Evolutionary conservation across 2,888 invertebrate species (phyloP).

Genomic region (Phorcus lineatus): DNA sequence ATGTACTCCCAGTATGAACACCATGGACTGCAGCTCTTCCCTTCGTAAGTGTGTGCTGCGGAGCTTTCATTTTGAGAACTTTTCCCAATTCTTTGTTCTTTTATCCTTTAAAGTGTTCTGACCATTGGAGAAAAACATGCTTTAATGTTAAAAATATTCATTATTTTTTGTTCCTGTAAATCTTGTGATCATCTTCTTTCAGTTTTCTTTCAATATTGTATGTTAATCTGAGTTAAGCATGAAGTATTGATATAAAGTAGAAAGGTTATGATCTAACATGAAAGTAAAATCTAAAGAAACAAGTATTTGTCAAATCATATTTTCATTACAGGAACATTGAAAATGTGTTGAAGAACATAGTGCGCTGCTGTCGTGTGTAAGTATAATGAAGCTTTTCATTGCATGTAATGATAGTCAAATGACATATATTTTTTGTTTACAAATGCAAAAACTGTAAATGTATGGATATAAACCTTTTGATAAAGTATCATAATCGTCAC

Average conservation of each 20-base stretch:
- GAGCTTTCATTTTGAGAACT: too few species aligned
- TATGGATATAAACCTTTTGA: too few species aligned
- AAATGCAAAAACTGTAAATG: too few species aligned
- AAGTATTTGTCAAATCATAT: not conserved
- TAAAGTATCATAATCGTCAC: too few species aligned
- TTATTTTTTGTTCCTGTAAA: too few species aligned
- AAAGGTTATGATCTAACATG: too few species aligned
- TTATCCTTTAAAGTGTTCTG: not conserved
- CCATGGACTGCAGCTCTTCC: constrained; percentile 67
- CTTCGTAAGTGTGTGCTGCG: constrained; percentile 57
- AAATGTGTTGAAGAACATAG: constrained; percentile 69
- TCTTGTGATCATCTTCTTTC: not conserved
- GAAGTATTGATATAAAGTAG: too few species aligned
- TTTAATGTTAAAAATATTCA: not conserved
- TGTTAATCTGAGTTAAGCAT: not conserved
- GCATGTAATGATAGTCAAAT: too few species aligned
- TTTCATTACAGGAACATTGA: constrained; percentile 74
- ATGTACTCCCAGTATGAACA: constrained; percentile 69
- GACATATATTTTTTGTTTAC: too few species aligned
- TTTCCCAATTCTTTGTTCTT: not conserved
- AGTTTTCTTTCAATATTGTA: not conserved
- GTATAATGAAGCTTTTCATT: constrained; percentile 39
- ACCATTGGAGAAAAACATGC: too few species aligned
- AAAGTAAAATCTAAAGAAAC: not conserved
- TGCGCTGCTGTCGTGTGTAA: constrained; percentile 73